Evolutionary conservation across 2,113 vertebrate genomes (phyloP), one percentile per base, ranked within the genome.

Genomic region (Cephalopterus ornatus): DNA sequence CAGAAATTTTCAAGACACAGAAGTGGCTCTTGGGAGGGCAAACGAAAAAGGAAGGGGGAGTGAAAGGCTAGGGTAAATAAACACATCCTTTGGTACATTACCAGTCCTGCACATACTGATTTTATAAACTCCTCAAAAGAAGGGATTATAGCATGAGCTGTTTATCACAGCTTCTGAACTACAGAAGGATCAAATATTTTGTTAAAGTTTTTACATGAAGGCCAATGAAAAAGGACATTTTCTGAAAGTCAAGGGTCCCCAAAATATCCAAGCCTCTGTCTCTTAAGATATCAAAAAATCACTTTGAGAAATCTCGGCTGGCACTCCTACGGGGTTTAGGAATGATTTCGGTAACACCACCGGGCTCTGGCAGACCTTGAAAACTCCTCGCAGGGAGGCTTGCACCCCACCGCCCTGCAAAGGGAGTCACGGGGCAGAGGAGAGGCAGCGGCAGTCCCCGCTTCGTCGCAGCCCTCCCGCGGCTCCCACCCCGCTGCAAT

Each of bases 141-240:
- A 82, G 90, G 78, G 85, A 93, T 96, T 95, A 82, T 8, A 72
- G n/a, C 66, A 55, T 12, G 71, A 85, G 82, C 71, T 88, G 88
- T 88, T 96, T 88, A 75, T 95, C 85, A 47, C 24, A 1, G 9
- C 78, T 73, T 95, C 81, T 82, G 70, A 94, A 88, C 70, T 75
- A 71, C 62, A 72, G 73, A 87, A 82, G 42, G 50, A 82, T 87
- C 7, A 78, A 93, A 88, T 35, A 84, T 91, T 85, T 72, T 67
- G 33, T 52, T 67, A 79, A 85, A 89, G 52, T 49, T 78, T 65
- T 22, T 28, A 55, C 6, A 2, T 14, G 66, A 78, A 76, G 71
- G 27, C 66, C 58, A 82, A 9, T 0, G 41, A 82, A 37, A 78
- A 70, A 85, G 44, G 86, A 72, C 24, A 6, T 46, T 72, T 87